These are phyloP conservation scores for Grantiella picta DNA, from an alignment of 2,113 vertebrate species.

Conservation along the genomic window DNA sequence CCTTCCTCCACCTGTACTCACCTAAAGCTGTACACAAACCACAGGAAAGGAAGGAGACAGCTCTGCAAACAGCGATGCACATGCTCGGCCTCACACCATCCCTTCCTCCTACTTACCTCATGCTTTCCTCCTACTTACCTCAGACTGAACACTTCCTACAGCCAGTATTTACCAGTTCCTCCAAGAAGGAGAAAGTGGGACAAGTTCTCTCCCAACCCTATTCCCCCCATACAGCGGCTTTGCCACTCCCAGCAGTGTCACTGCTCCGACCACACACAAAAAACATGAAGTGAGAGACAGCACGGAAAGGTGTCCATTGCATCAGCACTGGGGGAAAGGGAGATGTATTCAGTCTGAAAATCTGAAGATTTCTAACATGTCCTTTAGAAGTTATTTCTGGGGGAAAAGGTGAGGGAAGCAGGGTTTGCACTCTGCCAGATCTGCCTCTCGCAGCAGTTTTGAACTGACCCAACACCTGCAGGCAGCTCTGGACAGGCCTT, in stretches of 20 bases:
- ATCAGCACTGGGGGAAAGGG: rapidly evolving
- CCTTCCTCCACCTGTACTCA: not conserved
- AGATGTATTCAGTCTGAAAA: not conserved
- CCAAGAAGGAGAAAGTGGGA: not conserved
- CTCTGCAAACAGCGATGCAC: not conserved
- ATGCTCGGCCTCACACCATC: not conserved
- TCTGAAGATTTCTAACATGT: not conserved
- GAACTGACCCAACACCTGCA: not conserved
- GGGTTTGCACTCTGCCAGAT: not conserved
- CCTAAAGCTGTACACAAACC: not conserved
- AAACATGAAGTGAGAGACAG: not conserved
- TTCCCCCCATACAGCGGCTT: not conserved
- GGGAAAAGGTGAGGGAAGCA: not conserved
- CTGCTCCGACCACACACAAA: not conserved
- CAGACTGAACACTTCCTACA: not conserved
- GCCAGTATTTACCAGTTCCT: not conserved
- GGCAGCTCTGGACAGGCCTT: not conserved
- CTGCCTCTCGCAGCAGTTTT: not conserved
- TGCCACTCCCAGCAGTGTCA: not conserved
- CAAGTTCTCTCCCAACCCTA: not conserved
- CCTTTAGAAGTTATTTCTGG: not conserved
- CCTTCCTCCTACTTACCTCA: not conserved
- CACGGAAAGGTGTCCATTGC: rapidly evolving
- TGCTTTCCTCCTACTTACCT: not conserved
- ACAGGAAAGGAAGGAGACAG: not conserved